Evolutionary conservation across 2,888 invertebrate species (phyloP).

Genomic region (Diploptera punctata): DNA sequence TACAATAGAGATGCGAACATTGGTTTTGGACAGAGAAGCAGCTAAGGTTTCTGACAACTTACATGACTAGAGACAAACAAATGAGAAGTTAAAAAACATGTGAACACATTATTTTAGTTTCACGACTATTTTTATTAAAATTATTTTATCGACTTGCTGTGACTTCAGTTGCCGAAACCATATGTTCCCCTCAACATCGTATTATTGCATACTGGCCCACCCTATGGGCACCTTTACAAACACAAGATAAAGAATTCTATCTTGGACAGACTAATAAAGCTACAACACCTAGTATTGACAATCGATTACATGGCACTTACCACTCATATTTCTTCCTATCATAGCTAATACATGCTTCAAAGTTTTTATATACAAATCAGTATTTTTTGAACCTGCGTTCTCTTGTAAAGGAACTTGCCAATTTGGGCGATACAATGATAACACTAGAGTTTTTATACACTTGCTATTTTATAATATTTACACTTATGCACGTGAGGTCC

Average conservation of each 20-base stretch:
- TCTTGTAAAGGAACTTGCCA: slow-evolving; percentile 9
- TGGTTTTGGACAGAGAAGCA: too few relatives aligned
- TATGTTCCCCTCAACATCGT: not conserved
- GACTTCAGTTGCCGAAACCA: not conserved
- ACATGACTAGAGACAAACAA: too few relatives aligned
- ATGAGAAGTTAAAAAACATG: too few relatives aligned
- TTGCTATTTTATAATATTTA: slow-evolving; percentile 4
- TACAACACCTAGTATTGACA: slow-evolving; percentile 12
- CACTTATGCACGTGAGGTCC: slow-evolving; percentile 4
- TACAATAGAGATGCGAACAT: too few relatives aligned
- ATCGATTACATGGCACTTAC: slow-evolving; percentile 23
- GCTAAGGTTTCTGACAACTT: too few relatives aligned
- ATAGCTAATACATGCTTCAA: slow-evolving; percentile 8
- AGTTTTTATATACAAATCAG: slow-evolving; percentile 5
- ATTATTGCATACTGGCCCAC: slow-evolving; percentile 13
- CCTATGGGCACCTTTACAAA: not conserved
- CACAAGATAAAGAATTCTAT: slow-evolving; percentile 4
- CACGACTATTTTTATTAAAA: not conserved
- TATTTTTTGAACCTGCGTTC: not conserved
- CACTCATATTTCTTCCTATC: slow-evolving; percentile 9
- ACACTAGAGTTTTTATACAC: not conserved
- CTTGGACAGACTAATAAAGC: not conserved
- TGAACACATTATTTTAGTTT: too few relatives aligned
- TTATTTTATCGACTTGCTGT: not conserved
- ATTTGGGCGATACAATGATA: not conserved